Base-by-base conservation (phyloP, 1,140 invertebrate genomes). In the Aphidius ervi region DNA sequence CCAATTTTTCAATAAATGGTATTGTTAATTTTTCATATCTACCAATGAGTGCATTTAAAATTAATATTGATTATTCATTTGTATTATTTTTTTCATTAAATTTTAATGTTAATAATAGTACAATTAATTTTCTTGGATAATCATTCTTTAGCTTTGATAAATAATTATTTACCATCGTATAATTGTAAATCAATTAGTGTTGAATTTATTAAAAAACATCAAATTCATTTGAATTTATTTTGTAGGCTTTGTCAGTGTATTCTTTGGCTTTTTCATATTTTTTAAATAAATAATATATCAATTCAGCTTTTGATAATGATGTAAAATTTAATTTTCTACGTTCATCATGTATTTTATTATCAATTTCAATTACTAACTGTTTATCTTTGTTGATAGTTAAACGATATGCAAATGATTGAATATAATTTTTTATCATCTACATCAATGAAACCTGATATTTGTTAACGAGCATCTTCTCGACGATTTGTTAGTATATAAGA, bases 1-100 rank as follows among this genome's bases (percentile, higher is more conserved):
- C 88, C 83, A 97, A 88, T 82, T 98, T 98, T 68, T 95, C 92
- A 7, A 94, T 78, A 1, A 97, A 76, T 0, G 91, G 88, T 1
- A 94, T 83, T 43, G 86, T 78, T 69, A 89, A 86, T 56, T 86
- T 84, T 4, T 92, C 85, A 74, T 87, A 88, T 31, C 86, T 83
- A 0, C 95, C 90, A 48, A 96, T 87, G 3, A 93, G 76, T 69
- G 89, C 87, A 75, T 95, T 95, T 3, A 95, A 73, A 20, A 87
- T 80, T 53, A 88, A 84, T 63, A 94, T 84, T 2, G 90, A 87
- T 63, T 79, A 84, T 9, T 86, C 82, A 75, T 85, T 83, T 63
- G 89, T 82, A 47, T 83, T 83, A 31, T 77, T 71, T 23, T 83
- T 70, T 72, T 87, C 83, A 70, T 84, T 85, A 58, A 82, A 85